Evolutionary conservation across 2,113 vertebrate genomes (phyloP).

Genomic region (Gadus chalcogrammus): DNA sequence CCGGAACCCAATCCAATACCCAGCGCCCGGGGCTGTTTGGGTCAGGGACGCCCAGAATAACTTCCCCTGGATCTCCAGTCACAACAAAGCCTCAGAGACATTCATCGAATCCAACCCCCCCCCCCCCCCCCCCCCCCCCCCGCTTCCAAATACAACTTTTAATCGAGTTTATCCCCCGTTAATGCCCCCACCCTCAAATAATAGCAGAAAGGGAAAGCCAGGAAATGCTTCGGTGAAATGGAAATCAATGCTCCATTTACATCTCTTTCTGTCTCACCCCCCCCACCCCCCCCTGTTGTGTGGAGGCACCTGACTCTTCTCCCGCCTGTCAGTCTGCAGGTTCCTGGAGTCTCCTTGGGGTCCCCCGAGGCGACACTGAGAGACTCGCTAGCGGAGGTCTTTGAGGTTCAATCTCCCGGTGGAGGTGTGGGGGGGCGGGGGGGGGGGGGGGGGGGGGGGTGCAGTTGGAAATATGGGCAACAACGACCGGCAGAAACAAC

Average conservation of each 20-base stretch:
- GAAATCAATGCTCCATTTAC: slow-evolving; percentile 55
- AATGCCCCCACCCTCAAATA: neutral
- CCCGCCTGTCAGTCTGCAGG: slow-evolving; percentile 25
- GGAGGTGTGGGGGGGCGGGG: neutral
- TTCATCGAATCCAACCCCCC: slow-evolving; percentile 35
- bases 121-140: slow-evolving; percentile 9
- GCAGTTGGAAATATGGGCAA: slow-evolving; percentile 13
- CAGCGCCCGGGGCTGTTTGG: slow-evolving; percentile 46
- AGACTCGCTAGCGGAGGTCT: neutral
- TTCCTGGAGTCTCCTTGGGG: neutral
- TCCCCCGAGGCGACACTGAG: neutral
- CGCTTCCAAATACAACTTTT: neutral
- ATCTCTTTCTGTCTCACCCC: neutral
- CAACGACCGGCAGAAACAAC: neutral
- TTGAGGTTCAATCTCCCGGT: too few relatives aligned
- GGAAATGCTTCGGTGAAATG: slow-evolving; percentile 52
- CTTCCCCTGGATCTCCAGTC: slow-evolving; percentile 30
- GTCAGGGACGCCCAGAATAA: slow-evolving; percentile 20
- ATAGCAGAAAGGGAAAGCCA: slow-evolving; percentile 39
- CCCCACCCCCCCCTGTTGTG: too few relatives aligned
- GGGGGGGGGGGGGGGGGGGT: slow-evolving; percentile 23
- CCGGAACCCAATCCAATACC: slow-evolving; percentile 18
- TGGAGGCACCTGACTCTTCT: neutral
- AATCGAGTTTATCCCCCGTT: too few relatives aligned
- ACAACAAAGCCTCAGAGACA: slow-evolving; percentile 37